These are phyloP conservation scores for Meleagris gallopavo DNA, from an alignment of 2,113 vertebrate species.

Conservation along the genomic window DNA sequence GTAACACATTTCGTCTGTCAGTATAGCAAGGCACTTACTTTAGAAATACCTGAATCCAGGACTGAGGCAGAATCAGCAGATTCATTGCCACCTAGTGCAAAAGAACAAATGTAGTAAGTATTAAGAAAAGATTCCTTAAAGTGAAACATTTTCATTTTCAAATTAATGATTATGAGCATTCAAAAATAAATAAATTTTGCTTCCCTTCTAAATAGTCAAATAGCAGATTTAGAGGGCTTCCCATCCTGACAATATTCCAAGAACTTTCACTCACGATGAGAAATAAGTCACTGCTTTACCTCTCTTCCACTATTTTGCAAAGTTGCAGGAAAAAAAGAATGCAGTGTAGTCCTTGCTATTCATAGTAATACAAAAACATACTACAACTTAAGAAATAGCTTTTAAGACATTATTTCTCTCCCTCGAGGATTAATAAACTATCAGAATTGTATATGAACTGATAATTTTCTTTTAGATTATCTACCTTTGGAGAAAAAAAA, in stretches of 20 bases:
- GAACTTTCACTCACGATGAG: background rate
- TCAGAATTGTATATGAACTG: background rate
- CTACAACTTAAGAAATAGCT: background rate
- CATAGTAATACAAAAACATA: background rate
- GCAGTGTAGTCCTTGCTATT: background rate
- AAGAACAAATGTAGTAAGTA: slow-evolving; percentile 3
- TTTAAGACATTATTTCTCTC: background rate
- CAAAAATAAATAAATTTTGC: background rate
- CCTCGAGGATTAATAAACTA: background rate
- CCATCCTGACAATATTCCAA: background rate
- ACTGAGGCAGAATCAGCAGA: slow-evolving; percentile 39
- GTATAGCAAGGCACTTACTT: slow-evolving; percentile 73
- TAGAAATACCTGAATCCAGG: slow-evolving; percentile 51
- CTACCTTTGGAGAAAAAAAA: slow-evolving; percentile 28
- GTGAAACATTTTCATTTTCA: background rate
- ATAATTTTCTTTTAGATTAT: background rate
- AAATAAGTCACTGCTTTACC: background rate
- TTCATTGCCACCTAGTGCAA: slow-evolving; percentile 59
- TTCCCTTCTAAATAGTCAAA: background rate
- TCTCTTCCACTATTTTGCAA: background rate
- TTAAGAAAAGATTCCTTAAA: background rate
- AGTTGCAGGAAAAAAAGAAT: background rate
- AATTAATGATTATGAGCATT: background rate
- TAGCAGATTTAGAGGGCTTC: background rate
- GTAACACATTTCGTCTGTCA: background rate